Conservation (phyloP, 37 sponge, comb jelly and placozoan genomes). For the Agelas oroides region DNA sequence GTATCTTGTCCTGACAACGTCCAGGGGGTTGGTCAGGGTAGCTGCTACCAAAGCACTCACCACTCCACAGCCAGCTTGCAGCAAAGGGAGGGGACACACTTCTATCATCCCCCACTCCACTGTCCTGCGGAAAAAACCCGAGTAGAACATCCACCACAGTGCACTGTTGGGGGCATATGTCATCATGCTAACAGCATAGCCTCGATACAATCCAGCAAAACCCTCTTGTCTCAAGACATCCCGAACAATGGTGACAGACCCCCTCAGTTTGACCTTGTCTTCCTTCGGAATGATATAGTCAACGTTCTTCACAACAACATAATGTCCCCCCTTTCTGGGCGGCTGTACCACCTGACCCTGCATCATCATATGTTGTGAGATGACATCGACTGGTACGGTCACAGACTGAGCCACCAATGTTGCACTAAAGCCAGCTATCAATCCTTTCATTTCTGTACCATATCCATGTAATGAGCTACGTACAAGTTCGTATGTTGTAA, state of each 20-base stretch:
- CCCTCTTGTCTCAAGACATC: slow-evolving; percentile 78
- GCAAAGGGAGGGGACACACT: slow-evolving; percentile 52
- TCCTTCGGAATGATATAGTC: slow-evolving; percentile 51
- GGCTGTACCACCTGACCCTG: slow-evolving; percentile 67
- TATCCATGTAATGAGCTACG: slow-evolving; percentile 63
- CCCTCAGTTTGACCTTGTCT: slow-evolving; percentile 33
- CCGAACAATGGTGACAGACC: slow-evolving; percentile 38
- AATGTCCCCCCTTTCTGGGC: neutral
- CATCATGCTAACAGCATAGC: slow-evolving; percentile 86
- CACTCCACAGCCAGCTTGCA: slow-evolving; percentile 81
- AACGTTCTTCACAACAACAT: slow-evolving; percentile 52
- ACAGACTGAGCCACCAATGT: slow-evolving; percentile 88
- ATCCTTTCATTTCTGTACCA: slow-evolving; percentile 74
- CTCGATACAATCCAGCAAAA: slow-evolving; percentile 84
- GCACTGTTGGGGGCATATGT: slow-evolving; percentile 95
- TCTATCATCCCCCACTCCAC: slow-evolving; percentile 41
- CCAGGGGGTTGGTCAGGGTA: slow-evolving; percentile 89
- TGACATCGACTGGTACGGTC: slow-evolving; percentile 91
- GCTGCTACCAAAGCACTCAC: slow-evolving; percentile 68
- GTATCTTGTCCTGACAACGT: slow-evolving; percentile 93
- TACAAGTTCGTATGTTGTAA: slow-evolving; percentile 90
- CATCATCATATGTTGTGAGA: slow-evolving; percentile 93
- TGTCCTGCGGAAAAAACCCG: slow-evolving; percentile 9
- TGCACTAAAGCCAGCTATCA: slow-evolving; percentile 82
- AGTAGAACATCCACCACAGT: slow-evolving; percentile 93